phyloP scores from a whole-genome alignment of 2,888 invertebrate species.

The Cryptophagus acutangulus region DNA sequence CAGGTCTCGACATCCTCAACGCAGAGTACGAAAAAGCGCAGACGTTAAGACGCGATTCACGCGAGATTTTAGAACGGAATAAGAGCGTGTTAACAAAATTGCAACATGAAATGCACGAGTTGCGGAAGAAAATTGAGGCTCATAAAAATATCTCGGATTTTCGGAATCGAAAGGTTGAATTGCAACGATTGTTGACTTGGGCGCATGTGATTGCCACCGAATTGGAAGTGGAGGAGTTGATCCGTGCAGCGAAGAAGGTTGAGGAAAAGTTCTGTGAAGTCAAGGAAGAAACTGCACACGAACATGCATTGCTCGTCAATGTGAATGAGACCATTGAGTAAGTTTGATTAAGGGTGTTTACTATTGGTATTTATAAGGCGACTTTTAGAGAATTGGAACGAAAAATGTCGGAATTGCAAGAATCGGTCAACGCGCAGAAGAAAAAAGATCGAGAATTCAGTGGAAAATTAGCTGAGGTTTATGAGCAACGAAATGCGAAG shows the following conservation, averaged over 20 bases:
- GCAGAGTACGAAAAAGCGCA: conserved; percentile 52
- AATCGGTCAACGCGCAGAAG: conserved; percentile 44
- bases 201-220: conserved; percentile 38
- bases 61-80: not conserved
- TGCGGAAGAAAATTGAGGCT: conserved; percentile 35
- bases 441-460: conserved; percentile 37
- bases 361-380: conserved; percentile 10
- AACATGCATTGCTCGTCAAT: no score
- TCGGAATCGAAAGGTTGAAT: conserved; percentile 35
- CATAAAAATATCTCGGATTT: conserved; percentile 37
- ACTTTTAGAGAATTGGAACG: conserved; percentile 31
- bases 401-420: conserved; percentile 40
- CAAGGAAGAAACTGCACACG: conserved; percentile 18
- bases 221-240: conserved; percentile 36
- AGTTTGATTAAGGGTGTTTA: no score
- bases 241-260: conserved; percentile 15
- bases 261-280: conserved; percentile 23
- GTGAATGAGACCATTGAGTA: no score
- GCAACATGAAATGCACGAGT: conserved; percentile 31
- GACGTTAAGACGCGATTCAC: not conserved
- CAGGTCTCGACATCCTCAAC: conserved; percentile 62
- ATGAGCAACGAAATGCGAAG: no score
- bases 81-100: conserved; percentile 18
- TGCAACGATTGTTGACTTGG: conserved; percentile 40
- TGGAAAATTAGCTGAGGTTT: conserved; percentile 45